A percentile compares a stretch with the other conserved stretches of the same genome.
Conservation (phyloP, 2,113 vertebrate species). For the Triplophysa dalaica region DNA sequence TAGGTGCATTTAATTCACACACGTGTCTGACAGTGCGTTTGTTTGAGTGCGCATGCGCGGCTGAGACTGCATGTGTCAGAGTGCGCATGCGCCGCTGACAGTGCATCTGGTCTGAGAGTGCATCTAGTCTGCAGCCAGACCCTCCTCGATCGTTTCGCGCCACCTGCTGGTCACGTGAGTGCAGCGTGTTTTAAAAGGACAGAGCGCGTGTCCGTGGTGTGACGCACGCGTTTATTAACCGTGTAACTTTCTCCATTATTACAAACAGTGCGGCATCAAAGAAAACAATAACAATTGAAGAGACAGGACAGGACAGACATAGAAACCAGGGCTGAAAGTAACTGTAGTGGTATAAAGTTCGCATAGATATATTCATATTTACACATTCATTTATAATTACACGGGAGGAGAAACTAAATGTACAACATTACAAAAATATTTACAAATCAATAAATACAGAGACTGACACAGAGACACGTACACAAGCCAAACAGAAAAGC, state of each 20-base stretch:
- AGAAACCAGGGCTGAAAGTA: constrained; percentile 40
- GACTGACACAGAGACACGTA: constrained; percentile 5
- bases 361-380: constrained; percentile 58
- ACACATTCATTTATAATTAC: constrained; percentile 62
- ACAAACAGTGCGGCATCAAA: constrained; percentile 39
- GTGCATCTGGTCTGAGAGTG: too few species aligned
- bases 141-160: neutral
- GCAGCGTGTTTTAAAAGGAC: neutral
- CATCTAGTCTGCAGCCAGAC: too few species aligned
- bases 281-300: constrained; percentile 47
- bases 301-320: constrained; percentile 36
- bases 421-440: constrained; percentile 62
- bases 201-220: too few species aligned
- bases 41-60: too few species aligned
- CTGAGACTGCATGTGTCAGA: too few species aligned
- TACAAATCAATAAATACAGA: constrained; percentile 61
- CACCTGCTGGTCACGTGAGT: neutral
- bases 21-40: too few species aligned
- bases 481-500: constrained; percentile 37
- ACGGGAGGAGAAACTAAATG: constrained; percentile 58
- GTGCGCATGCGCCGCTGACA: too few species aligned
- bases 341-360: constrained; percentile 49
- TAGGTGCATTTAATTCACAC: too few species aligned
- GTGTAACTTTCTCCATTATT: constrained; percentile 34
- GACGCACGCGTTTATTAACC: constrained; percentile 52